Conservation (phyloP, 2,797 vertebrate genomes). For the Clarias laeviceps region DNA sequence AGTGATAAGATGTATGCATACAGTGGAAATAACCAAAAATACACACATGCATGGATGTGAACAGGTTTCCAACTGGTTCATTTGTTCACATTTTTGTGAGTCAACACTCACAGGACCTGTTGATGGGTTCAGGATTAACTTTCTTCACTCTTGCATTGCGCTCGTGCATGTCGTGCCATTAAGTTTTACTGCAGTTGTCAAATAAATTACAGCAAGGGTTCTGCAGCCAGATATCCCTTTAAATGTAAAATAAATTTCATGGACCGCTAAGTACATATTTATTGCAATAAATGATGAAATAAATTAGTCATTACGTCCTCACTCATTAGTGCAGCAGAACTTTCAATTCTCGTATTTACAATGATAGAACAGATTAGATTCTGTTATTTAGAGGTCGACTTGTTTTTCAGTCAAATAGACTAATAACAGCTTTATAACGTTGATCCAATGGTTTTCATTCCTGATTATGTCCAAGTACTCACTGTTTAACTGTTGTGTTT, state of each 20-base stretch:
- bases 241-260: background rate
- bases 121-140: background rate
- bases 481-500: background rate
- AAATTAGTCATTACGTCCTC: too few relatives aligned
- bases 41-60: slow-evolving; percentile 24
- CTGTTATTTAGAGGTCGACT: background rate
- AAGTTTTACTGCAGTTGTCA: background rate
- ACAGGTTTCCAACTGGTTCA: background rate
- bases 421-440: background rate
- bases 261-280: background rate
- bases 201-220: slow-evolving; percentile 3
- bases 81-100: background rate
- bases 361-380: background rate
- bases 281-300: background rate
- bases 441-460: background rate
- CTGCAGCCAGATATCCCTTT: background rate
- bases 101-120: background rate
- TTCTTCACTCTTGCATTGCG: background rate
- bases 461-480: background rate
- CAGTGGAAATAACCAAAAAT: slow-evolving; percentile 42
- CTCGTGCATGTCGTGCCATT: background rate
- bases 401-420: background rate
- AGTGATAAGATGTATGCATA: slow-evolving; percentile 46
- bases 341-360: background rate
- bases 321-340: background rate